Evolutionary conservation across 2,797 vertebrate genomes (phyloP), one percentile per base, ranked within the genome.

Genomic region (Arnoldichthys spilopterus): DNA sequence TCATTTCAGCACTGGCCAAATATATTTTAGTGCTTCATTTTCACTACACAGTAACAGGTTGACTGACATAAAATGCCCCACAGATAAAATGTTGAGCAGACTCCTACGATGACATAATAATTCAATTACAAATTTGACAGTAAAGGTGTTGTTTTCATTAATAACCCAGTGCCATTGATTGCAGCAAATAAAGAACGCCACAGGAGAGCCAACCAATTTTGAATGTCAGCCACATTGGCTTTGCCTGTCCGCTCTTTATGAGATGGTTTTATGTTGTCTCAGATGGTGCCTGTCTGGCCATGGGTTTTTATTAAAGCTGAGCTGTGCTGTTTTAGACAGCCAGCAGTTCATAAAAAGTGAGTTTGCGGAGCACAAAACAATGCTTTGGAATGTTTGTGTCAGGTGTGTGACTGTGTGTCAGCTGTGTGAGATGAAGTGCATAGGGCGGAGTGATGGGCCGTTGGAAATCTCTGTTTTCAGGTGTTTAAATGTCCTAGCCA

Each of bases 151-250:
- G 74, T 76, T 76, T 80, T 15, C 28, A 72, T 77, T 68, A 67
- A 53, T 64, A 61, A 64, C 49, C 12, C 62, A 15, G 16, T 72
- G 71, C 53, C 73, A 74, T 64, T 82, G 66, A 82, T 75, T 59
- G 53, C 56, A 77, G 76, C 63, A 74, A 82, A 82, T 76, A 59
- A 71, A 75, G 47, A 68, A 72, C 30, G 40, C 49, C 40, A 71
- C 45, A 13, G 69, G 72, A 74, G 72, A 69, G 62, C 80, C 62
- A 78, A 72, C 72, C 59, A 26, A 62, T 71, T 81, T 80, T 76
- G 76, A 79, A 68, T 82, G 72, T 82, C 83, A 84, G 80, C 80
- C 80, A 84, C 73, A 72, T 54, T 62, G 76, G 72, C 68, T 72
- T 82, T 82, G 77, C 69, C 81, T 75, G 53, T 11, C 49, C 63